Evolutionary conservation across 2,888 invertebrate species (phyloP), one percentile per base, ranked within the genome.

Genomic region (Sycophila texana): DNA sequence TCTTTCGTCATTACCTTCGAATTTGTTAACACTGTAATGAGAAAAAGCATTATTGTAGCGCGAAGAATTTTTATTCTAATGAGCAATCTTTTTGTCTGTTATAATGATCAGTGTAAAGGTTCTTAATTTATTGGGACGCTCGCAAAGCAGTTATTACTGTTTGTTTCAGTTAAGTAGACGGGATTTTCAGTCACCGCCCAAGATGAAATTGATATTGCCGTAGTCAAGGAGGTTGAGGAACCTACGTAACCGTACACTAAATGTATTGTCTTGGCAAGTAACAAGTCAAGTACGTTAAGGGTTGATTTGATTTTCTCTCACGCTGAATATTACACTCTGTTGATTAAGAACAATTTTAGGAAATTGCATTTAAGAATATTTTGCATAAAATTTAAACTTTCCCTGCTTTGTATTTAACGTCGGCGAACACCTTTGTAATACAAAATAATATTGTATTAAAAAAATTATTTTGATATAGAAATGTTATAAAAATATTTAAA

Each of bases 1-100:
- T 84, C 84, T 82, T 82, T 83, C 86, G 84, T 88, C 89, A 89
- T 88, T 85, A 86, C 87, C 84, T 81, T 79, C 74, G 83, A 82
- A 82, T 81, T 85, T 83, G 78, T 83, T 53, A 49, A 79, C 82
- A 78, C 78, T 81, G 58, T 10, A 63, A 75, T 14, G 70, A 30
- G 1, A 67, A 58, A 47, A 47, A 63, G 13, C 60, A 55, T 51
- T 26, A 4, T 22, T 51, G 22, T 66, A 51, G 13, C 20, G 18
- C 18, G 20, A 66, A 61, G 16, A n/a, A 26, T 12, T 13, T 12
- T 22, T 1, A 22, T 26, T 14, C 26, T 26, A 22, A 58, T 58
- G 5, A 53, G 13, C 3, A n/a, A 2, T 53, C 53, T 39, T 4
- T 7, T 53, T 14, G 13, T 53, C 57, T n/a, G 4, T 22, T 58